Conservation (phyloP, 2,888 invertebrate genomes). For the Carterocephalus palaemon region DNA sequence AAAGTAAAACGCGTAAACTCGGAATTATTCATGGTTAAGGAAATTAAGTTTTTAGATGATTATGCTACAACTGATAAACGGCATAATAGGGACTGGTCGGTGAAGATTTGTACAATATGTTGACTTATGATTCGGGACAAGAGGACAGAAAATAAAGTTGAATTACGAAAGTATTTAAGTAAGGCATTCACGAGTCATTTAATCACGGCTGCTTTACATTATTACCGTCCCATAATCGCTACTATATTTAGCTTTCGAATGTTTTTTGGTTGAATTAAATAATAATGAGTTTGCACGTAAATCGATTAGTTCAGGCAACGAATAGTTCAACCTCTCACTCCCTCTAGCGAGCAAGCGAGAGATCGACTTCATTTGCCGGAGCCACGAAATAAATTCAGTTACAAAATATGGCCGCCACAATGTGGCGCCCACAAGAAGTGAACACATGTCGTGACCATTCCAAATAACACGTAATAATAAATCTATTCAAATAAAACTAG, state of each 20-base stretch:
- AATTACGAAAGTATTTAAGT: no score
- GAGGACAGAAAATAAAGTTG: no score
- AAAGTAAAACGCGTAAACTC: slow-evolving; percentile 19
- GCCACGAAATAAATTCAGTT: slow-evolving; percentile 20
- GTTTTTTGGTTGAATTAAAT: background rate
- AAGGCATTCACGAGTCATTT: no score
- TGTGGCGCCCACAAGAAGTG: slow-evolving; percentile 46
- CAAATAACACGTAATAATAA: slow-evolving; percentile 53
- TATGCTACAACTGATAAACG: no score
- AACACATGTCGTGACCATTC: slow-evolving; percentile 67
- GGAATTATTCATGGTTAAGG: slow-evolving; percentile 9
- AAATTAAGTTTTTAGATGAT: background rate
- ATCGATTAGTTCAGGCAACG: slow-evolving; percentile 25
- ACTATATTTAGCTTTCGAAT: no score
- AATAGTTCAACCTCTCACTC: background rate
- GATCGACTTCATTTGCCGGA: slow-evolving; percentile 23
- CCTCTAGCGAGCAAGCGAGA: background rate
- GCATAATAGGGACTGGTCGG: no score
- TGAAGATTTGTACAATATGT: no score
- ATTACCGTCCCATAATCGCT: no score
- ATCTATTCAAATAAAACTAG: slow-evolving; percentile 42
- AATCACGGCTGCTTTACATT: no score
- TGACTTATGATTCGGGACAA: no score
- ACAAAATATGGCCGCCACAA: slow-evolving; percentile 42
- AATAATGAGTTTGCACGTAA: slow-evolving; percentile 18